Evolutionary conservation across 1,140 invertebrate genomes (phyloP).

Genomic region (Dryas iulia): DNA sequence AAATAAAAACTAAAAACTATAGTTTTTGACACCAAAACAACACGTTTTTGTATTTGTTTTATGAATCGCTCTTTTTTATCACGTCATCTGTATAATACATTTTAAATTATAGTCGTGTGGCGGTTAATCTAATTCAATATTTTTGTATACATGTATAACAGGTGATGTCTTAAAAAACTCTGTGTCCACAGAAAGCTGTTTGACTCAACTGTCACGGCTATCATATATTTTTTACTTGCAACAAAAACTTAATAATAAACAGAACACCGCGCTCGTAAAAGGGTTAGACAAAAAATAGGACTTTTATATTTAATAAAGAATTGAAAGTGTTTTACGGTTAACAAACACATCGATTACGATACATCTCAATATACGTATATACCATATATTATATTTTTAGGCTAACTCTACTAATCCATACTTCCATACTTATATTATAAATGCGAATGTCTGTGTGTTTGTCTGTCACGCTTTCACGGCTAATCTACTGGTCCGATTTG

Average conservation of each 20-base stretch:
- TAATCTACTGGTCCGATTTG: too few relatives aligned
- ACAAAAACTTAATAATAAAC: slow-evolving; percentile 41
- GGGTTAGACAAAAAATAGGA: neutral
- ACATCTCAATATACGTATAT: neutral
- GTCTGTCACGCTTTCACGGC: too few relatives aligned
- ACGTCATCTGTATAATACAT: slow-evolving; percentile 25
- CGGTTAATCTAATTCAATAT: slow-evolving; percentile 60
- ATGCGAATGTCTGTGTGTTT: too few relatives aligned
- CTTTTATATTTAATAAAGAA: slow-evolving; percentile 2
- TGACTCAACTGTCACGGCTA: slow-evolving; percentile 65
- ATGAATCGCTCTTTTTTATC: slow-evolving; percentile 5
- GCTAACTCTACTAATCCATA: too few relatives aligned
- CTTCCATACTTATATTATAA: too few relatives aligned
- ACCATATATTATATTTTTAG: neutral
- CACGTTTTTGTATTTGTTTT: neutral
- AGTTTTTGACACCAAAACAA: neutral
- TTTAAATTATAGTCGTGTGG: slow-evolving; percentile 43
- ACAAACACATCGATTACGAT: neutral
- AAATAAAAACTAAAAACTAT: neutral
- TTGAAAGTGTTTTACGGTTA: neutral
- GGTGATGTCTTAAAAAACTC: slow-evolving; percentile 56
- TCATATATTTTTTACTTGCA: slow-evolving; percentile 54
- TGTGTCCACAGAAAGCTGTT: slow-evolving; percentile 39
- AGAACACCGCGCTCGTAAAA: slow-evolving; percentile 6
- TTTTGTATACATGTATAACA: slow-evolving; percentile 48